A percentile compares a stretch with the other conserved stretches of the same genome.
Conservation (phyloP, 2,113 vertebrate genomes). For the Silurus asotus region DNA sequence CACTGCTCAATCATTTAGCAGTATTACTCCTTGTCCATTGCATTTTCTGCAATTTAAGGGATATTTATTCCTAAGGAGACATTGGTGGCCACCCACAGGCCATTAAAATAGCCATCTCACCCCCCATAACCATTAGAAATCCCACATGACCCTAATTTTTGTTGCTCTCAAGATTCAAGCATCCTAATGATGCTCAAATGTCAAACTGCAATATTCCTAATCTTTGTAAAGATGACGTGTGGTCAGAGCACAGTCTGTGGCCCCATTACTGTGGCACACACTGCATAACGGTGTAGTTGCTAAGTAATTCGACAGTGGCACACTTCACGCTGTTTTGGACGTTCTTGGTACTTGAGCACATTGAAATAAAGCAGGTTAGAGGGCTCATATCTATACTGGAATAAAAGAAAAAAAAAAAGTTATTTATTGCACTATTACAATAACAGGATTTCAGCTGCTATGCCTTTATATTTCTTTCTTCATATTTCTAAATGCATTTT, state of each 20-base stretch:
- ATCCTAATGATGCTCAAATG: conserved; percentile 50
- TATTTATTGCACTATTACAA: not conserved
- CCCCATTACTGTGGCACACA: conserved; percentile 18
- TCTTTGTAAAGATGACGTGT: conserved; percentile 13
- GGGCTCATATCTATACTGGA: not conserved
- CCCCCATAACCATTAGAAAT: conserved; percentile 40
- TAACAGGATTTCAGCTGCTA: not conserved
- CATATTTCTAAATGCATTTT: not conserved
- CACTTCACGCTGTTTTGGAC: conserved; percentile 4
- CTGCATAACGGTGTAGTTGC: not conserved
- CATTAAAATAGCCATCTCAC: conserved; percentile 28
- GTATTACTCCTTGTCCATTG: conserved; percentile 26
- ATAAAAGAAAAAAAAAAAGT: no score
- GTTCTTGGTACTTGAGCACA: not conserved
- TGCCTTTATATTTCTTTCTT: not conserved
- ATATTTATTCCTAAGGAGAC: conserved; percentile 28
- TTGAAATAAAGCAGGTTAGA: not conserved
- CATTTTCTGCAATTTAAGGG: conserved; percentile 8
- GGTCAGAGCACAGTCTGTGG: conserved; percentile 33
- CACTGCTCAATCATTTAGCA: conserved; percentile 42
- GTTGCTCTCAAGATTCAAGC: conserved; percentile 22
- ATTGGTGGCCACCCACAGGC: conserved; percentile 31
- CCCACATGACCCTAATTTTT: conserved; percentile 30
- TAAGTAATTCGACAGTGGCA: conserved; percentile 17
- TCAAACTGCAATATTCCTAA: conserved; percentile 43